Conservation (phyloP, 2,797 vertebrate species). For the Gallinago solitaria region DNA sequence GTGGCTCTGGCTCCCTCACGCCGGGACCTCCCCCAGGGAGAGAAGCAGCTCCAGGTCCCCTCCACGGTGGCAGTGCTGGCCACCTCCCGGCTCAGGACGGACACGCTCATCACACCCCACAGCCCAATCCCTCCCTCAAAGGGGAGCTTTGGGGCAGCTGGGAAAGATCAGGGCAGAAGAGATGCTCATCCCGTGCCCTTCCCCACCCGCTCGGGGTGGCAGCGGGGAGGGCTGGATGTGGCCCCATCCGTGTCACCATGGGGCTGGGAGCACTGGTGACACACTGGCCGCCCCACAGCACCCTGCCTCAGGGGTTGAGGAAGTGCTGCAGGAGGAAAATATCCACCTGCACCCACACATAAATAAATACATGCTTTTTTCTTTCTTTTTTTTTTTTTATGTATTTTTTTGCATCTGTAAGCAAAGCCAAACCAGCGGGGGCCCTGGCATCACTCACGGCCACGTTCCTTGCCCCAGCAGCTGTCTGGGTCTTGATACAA, state of each 20-base stretch:
- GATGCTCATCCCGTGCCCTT: background rate
- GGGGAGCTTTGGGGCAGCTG: background rate
- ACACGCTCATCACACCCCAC: background rate
- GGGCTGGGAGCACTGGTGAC: background rate
- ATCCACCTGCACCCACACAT: background rate
- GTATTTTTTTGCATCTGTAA: background rate
- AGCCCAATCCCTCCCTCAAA: rapidly evolving
- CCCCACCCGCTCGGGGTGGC: rapidly evolving
- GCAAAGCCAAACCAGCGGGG: background rate
- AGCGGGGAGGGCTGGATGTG: background rate
- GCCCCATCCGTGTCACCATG: rapidly evolving
- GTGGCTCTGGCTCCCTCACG: background rate
- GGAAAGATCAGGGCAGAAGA: background rate
- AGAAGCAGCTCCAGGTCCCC: background rate
- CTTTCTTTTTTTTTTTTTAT: too few species aligned
- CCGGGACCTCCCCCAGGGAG: rapidly evolving
- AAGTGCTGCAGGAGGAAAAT: background rate
- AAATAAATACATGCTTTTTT: background rate
- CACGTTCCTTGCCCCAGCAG: background rate
- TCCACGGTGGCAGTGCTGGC: rapidly evolving
- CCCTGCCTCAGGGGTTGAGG: background rate
- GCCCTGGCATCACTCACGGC: background rate
- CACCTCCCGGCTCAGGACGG: background rate
- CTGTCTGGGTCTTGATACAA: conserved; percentile 13
- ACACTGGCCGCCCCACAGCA: rapidly evolving